Base-by-base conservation (phyloP, 2,888 invertebrate species). In the Agrotis puta region DNA sequence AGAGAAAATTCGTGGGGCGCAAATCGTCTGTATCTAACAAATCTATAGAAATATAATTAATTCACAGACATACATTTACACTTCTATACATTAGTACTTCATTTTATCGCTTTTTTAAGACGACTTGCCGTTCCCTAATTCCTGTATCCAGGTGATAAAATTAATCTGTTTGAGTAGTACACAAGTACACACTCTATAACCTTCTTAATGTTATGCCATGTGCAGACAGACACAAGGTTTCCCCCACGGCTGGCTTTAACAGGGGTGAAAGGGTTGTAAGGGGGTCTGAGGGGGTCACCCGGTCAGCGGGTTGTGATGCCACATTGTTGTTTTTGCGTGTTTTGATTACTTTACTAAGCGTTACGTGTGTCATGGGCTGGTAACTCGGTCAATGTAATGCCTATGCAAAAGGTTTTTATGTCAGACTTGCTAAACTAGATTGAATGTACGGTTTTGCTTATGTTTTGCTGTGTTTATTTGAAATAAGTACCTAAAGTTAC, bases 291-390 rank as follows among this genome's bases (percentile, higher is more conserved):
- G 69, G 64, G 68, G 56, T 76, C 48, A 79, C 57, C 27, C 33
- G 73, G 71, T 74, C 65, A 63, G 59, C 72, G 51, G 64, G 58
- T 66, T 72, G 80, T 85, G 82, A 70, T 59, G 56, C 48, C 45
- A 64, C 62, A 59, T 18, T 74, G 78, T 69, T 74, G 82, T 82
- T 82, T 77, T 84, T 81, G 64, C 64, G 58, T 85, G 75, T 83
- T 85, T 84, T 85, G 81, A 78, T 85, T 71, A 72, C 70, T 75
- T 77, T 75, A 63, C 39, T 64, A 45, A 69, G 68, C 67, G 74
- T 79, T 45, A 72, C 82, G 56, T 69, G 69, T 84, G 73, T 63
- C 84, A 65, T 57, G 64, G 45, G 62, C 66, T 58, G 50, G 11
- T 70, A 81, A 81, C 56, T 70, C 83, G 81, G 81, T 79, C 72